Base-by-base conservation (phyloP, 2,888 invertebrate genomes). In the Proisotoma minuta region DNA sequence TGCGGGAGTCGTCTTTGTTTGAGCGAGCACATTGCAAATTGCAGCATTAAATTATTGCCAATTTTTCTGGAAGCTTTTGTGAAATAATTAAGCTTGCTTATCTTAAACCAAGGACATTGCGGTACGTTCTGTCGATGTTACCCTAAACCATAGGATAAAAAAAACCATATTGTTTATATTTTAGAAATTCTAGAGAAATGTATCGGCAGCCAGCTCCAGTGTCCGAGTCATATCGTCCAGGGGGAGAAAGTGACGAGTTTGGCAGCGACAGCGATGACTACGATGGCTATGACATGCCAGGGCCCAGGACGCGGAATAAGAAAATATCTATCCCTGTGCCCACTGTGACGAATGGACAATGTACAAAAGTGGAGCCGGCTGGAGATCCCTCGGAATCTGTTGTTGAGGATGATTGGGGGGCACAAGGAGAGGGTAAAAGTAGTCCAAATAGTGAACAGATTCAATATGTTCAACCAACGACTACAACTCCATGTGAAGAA, bases 191-290 rank as follows among this genome's bases (percentile, higher is more conserved):
- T 10, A 15, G 34, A 10, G 34, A 8, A 34, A 34, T 34, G 34
- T 34, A 34, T 15, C 34, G 34, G 8, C 8, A 34, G 15, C 15
- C 34, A 8, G 15, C 34, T 34, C 43, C 43, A n/a, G n/a, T n/a
- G n/a, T n/a, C n/a, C n/a, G n/a, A n/a, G n/a, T n/a, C n/a, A n/a
- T n/a, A n/a, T n/a, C 54, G 60, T 20, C 60, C 60, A 34, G 60
- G 56, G 10, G 60, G 60, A 1, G 60, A 43, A 48, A 60, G 60
- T 56, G 60, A 60, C 49, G 52, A 52, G 22, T 18, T 8, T 22
- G 47, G 27, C 12, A 26, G 27, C 20, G 28, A 40, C n/a, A 29
- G 29, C 15, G 47, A 22, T 4, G 53, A 54, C 20, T 28, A 20
- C 3, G 50, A 39, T 22, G 29, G 22, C n/a, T 59, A 34, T 26